These are phyloP conservation scores for Miichthys miiuy DNA, from an alignment of 2,797 vertebrate species.

Conservation along the genomic window DNA sequence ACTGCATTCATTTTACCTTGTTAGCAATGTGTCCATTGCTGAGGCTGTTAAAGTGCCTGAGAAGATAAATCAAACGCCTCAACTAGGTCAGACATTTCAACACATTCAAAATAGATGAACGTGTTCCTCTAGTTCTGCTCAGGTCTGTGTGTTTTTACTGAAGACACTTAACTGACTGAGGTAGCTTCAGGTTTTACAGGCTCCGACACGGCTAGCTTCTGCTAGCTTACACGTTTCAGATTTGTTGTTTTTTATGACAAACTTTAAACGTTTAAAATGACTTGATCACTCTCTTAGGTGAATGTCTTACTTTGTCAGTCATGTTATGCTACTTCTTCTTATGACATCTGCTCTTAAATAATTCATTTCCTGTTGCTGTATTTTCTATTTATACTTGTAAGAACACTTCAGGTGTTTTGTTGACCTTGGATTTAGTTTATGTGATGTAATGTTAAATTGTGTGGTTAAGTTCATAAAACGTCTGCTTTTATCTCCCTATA, in stretches of 20 bases:
- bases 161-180: constrained; percentile 38
- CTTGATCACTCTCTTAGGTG: background rate
- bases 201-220: background rate
- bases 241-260: background rate
- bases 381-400: background rate
- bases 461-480: background rate
- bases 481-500: background rate
- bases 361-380: background rate
- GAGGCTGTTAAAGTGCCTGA: constrained; percentile 60
- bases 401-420: background rate
- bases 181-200: background rate
- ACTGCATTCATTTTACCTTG: constrained; percentile 40
- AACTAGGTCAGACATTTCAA: constrained; percentile 76
- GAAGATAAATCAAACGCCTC: constrained; percentile 74
- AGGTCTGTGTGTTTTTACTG: constrained; percentile 48
- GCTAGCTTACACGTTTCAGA: background rate
- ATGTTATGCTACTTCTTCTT: background rate
- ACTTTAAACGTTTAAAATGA: background rate
- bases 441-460: too few species aligned
- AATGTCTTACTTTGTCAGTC: background rate
- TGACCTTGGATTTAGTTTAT: background rate
- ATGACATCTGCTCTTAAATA: background rate
- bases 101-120: constrained; percentile 76
- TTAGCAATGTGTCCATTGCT: constrained; percentile 57
- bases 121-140: constrained; percentile 55